A percentile compares a stretch with the other conserved stretches of the same genome.
phyloP scores from a whole-genome alignment of 2,888 invertebrate species.

The Drosophila ustulata region DNA sequence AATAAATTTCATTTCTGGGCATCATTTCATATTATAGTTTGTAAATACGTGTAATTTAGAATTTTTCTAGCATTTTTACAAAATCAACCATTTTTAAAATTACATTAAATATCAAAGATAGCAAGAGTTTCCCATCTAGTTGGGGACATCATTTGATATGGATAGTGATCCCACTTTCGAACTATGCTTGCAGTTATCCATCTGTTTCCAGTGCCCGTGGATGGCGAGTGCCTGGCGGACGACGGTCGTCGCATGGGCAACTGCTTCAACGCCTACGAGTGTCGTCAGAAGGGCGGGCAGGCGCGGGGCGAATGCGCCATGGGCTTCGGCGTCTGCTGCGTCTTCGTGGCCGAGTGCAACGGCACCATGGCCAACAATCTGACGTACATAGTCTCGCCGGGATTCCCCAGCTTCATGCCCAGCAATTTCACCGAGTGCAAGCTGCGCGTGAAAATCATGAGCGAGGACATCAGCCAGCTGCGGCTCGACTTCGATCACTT shows the following conservation, averaged over 20 bases:
- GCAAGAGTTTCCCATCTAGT: too few relatives aligned
- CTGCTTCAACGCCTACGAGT: constrained; percentile 94
- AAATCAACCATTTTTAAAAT: too few relatives aligned
- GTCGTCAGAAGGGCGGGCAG: constrained; percentile 89
- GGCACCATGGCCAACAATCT: constrained; percentile 91
- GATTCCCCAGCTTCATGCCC: constrained; percentile 91
- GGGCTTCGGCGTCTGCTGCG: constrained; percentile 94
- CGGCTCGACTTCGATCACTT: constrained; percentile 94
- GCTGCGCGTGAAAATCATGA: constrained; percentile 90
- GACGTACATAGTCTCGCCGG: constrained; percentile 93
- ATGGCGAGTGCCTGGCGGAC: constrained; percentile 91
- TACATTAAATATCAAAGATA: too few relatives aligned
- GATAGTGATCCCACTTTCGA: not conserved
- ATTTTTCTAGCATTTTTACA: too few relatives aligned
- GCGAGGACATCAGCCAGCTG: constrained; percentile 92
- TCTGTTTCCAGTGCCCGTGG: constrained; percentile 93
- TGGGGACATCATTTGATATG: too few relatives aligned
- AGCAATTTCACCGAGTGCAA: constrained; percentile 89
- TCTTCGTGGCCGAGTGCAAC: constrained; percentile 91
- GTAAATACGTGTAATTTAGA: too few relatives aligned
- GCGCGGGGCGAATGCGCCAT: constrained; percentile 92
- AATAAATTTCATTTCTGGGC: too few relatives aligned
- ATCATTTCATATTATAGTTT: too few relatives aligned
- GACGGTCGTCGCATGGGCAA: constrained; percentile 90
- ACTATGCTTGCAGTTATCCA: constrained; percentile 88